Base-by-base conservation (phyloP, 1,140 invertebrate genomes). In the Lordiphosa stackelbergi region DNA sequence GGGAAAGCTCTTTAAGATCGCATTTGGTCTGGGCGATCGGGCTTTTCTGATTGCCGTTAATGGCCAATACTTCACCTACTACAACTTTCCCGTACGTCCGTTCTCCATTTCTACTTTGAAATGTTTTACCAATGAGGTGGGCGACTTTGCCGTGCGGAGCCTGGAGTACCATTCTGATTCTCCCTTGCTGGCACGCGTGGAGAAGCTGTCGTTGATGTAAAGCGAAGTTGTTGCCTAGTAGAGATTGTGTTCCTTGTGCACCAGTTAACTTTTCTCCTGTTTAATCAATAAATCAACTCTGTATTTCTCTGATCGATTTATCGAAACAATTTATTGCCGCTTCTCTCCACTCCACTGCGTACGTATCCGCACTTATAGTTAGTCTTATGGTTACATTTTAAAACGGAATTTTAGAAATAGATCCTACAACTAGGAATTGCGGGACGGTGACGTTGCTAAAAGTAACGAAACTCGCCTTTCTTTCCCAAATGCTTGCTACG, bases 401-500 rank as follows among this genome's bases (percentile, higher is more conserved):
- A 22, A 52, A 48, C 31, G 47, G 35, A 48, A 53, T 72, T 66
- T 13, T 56, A 48, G 52, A 53, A 66, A 42, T 68, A 59, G 58
- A 53, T 59, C 34, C 36, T 59, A 31, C 22, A 31, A 19, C 12
- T 41, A 36, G 54, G 13, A 19, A 54, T 24, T 24, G 43, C 43
- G 43, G 28, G 28, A 31, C 31, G 43, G 43, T 22, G 13, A 38
- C 10, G 22, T 12, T 34, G 41, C 53, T 92, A 97, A 90, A 98
- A 97, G 89, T 98, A 98, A 89, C 96, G 92, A 88, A 98, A 97
- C 91, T 97, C 96, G 89, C 96, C 96, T 91, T 96, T 96, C 90
- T 96, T 97, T 88, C 96, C 96, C 74, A 95, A 92, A 69, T 96
- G 91, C 87, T 97, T 94, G 86, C 94, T 94, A 69, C 94, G 92